Conservation (phyloP, 2,113 vertebrate species). For the Mirounga angustirostris region DNA sequence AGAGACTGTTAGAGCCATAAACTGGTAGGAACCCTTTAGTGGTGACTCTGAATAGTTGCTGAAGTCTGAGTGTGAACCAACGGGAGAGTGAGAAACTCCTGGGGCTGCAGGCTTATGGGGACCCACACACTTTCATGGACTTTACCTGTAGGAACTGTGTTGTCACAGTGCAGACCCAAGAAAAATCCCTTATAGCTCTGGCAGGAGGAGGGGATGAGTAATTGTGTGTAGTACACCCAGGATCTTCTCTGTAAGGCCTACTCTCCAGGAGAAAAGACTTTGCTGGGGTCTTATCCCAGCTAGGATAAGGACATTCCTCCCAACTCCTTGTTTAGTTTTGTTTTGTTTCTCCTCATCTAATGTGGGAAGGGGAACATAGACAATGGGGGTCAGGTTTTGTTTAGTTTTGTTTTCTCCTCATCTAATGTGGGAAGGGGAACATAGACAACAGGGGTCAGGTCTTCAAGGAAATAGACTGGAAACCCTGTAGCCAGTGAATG, state of each 20-base stretch:
- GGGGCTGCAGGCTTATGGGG: neutral
- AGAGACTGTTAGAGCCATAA: neutral
- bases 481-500: neutral
- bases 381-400: neutral
- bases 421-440: neutral
- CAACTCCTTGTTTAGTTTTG: neutral
- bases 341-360: neutral
- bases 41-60: neutral
- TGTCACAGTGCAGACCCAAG: neutral
- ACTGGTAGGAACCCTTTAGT: neutral
- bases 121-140: neutral
- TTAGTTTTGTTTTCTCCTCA: neutral
- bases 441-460: neutral
- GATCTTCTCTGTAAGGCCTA: neutral
- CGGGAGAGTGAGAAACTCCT: neutral
- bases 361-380: too few species aligned
- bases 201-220: neutral
- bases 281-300: neutral
- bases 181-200: neutral
- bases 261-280: neutral
- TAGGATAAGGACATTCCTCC: neutral
- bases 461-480: neutral
- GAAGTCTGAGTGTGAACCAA: neutral
- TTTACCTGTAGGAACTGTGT: neutral
- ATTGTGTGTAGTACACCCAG: neutral